Percentiles rank a stretch among this genome's conserved stretches.
phyloP scores from a whole-genome alignment of 2,797 vertebrate species.

The Rhinoraja longicauda region DNA sequence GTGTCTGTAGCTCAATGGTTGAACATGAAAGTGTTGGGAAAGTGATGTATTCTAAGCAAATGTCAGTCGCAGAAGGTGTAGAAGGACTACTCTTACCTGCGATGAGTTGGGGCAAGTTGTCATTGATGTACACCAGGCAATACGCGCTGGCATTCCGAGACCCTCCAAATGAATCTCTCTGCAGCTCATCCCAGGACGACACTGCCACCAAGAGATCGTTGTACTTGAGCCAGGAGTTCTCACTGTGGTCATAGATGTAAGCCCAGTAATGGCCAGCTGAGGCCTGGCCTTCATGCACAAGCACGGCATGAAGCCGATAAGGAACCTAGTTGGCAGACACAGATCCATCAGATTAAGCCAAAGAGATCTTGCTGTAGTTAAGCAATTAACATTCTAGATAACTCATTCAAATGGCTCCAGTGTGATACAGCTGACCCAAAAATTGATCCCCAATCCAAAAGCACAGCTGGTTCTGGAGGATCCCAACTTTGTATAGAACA shows the following conservation, averaged over 20 bases:
- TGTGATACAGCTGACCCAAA: neutral
- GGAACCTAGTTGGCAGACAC: slow-evolving; percentile 67
- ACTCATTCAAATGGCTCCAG: neutral
- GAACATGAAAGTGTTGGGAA: too few species aligned
- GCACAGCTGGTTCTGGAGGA: neutral
- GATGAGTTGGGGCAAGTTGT: slow-evolving; percentile 58
- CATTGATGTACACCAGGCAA: slow-evolving; percentile 91
- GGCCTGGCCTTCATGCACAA: slow-evolving; percentile 93
- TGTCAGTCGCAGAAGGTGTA: neutral
- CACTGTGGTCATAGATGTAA: slow-evolving; percentile 76
- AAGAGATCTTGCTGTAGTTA: neutral
- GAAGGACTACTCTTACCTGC: slow-evolving; percentile 59
- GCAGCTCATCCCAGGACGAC: slow-evolving; percentile 88
- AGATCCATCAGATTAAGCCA: neutral
- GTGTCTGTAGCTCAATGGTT: too few species aligned
- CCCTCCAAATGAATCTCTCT: slow-evolving; percentile 88
- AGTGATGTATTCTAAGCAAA: neutral
- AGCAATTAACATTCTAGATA: neutral
- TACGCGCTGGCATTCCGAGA: slow-evolving; percentile 90
- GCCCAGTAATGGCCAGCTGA: slow-evolving; percentile 97
- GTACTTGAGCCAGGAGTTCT: slow-evolving; percentile 84
- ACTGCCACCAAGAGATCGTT: slow-evolving; percentile 86
- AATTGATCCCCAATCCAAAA: neutral
- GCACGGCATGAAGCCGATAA: slow-evolving; percentile 83
- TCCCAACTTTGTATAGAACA: neutral